Base-by-base conservation (phyloP, 2,888 invertebrate species). In the Steinernema scapterisci region DNA sequence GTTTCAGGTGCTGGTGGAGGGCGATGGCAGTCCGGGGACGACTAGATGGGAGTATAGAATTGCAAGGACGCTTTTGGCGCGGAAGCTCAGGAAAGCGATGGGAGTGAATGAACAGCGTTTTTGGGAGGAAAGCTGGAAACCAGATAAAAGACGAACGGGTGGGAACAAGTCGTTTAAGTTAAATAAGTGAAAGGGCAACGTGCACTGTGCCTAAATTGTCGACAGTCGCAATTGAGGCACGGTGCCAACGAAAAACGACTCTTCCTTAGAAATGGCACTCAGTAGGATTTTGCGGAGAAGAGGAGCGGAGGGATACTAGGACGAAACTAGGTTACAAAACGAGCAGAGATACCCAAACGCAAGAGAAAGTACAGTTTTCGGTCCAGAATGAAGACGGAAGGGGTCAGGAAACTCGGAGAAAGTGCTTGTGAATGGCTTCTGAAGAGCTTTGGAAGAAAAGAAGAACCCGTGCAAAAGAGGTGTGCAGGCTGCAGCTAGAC, bases 401-500 rank as follows among this genome's bases (percentile, higher is more conserved):
- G 19, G 23, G 21, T 19, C 7, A 21, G 21, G 23, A 21, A 21
- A 31, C 27, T 11, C 19, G 63, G 31, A 21, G 54, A 19, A 16
- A 6, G n/a, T n/a, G n/a, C n/a, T n/a, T 25, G 25, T 5, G 63
- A 16, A 31, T 48, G 48, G 63, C 23, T 63, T 63, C 27, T 63
- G 63, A 38, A 63, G 63, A 63, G 31, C 38, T 13, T 63, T 48
- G 11, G 63, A 38, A 31, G 63, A 31, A 2, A 31, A 54, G 54
- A 23, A 63, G 27, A 31, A 63, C 63, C 63, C 63, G 63, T 63
- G 27, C 63, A 63, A 16, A 63, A 25, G 63, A 31, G 27, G 63
- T 25, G 54, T 38, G 63, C 63, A 27, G 31, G 23, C n/a, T 63
- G 25, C 38, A 52, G 71, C 46, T 76, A 87, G 56, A 87, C 85